phyloP scores from a whole-genome alignment of 2,888 invertebrate species.

The Hemistola chrysoprasaria region DNA sequence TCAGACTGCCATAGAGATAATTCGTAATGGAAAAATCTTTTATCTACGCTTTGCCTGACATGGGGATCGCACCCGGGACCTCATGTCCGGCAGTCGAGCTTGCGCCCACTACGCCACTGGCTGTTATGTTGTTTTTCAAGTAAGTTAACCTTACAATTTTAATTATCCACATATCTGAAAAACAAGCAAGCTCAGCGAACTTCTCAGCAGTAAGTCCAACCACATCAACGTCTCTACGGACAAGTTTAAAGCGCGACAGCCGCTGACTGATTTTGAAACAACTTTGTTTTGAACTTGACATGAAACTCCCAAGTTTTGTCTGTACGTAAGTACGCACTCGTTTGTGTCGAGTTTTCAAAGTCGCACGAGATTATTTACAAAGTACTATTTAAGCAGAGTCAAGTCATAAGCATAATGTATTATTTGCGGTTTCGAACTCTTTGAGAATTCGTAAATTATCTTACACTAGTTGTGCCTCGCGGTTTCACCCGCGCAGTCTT shows the following conservation, averaged over 20 bases:
- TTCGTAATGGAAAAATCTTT: too few relatives aligned
- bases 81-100: too few relatives aligned
- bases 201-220: neutral
- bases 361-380: slow-evolving; percentile 11
- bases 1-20: too few relatives aligned
- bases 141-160: too few relatives aligned
- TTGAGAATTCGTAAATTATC: slow-evolving; percentile 38
- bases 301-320: slow-evolving; percentile 7
- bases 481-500: too few relatives aligned
- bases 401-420: neutral
- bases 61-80: too few relatives aligned
- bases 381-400: slow-evolving; percentile 4
- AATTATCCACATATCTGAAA: too few relatives aligned
- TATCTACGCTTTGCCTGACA: too few relatives aligned
- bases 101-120: too few relatives aligned
- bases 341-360: slow-evolving; percentile 14
- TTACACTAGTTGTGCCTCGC: too few relatives aligned
- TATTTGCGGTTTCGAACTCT: slow-evolving; percentile 21
- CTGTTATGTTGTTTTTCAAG: too few relatives aligned
- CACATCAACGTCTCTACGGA: slow-evolving; percentile 3
- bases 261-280: slow-evolving; percentile 16
- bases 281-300: slow-evolving; percentile 13
- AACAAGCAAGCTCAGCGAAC: neutral
- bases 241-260: slow-evolving; percentile 13
- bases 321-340: slow-evolving; percentile 14